Evolutionary conservation across 2,113 vertebrate species (phyloP).

Genomic region (Alces alces): DNA sequence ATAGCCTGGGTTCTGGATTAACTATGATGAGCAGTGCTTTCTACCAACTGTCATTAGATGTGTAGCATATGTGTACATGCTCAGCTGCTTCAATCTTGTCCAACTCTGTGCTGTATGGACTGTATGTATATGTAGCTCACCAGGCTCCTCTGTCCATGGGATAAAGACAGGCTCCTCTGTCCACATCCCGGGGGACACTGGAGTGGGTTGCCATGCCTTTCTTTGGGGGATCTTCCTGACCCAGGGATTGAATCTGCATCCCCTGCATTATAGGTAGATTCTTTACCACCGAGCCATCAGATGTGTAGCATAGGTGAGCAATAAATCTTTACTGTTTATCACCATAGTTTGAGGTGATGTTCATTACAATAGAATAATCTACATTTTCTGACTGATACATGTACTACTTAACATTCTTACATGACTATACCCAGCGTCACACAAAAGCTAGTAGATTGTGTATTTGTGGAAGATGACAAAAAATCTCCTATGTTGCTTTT

Average conservation of each 20-base stretch:
- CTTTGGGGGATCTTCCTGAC: not conserved
- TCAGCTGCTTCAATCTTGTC: not conserved
- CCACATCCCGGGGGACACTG: accelerated
- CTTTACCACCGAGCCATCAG: not conserved
- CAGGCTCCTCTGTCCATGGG: not conserved
- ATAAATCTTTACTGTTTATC: not conserved
- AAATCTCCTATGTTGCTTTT: not conserved
- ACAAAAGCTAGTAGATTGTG: not conserved
- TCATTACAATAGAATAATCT: not conserved
- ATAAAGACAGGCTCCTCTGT: not conserved
- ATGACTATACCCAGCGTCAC: not conserved
- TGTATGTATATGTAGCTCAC: not conserved
- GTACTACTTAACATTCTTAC: not conserved
- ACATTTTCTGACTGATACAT: not conserved
- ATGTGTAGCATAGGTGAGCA: not conserved
- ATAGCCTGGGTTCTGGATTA: not conserved
- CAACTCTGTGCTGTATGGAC: not conserved
- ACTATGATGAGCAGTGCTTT: not conserved
- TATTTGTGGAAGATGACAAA: not conserved
- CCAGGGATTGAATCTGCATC: accelerated
- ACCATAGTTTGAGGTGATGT: not conserved
- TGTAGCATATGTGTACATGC: not conserved
- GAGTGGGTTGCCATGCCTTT: not conserved
- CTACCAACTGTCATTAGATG: not conserved
- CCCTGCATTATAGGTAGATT: not conserved